Percentiles rank a stretch among this genome's conserved stretches.
Evolutionary conservation across 2,888 invertebrate genomes (phyloP).

Genomic region (Agrochola lota): DNA sequence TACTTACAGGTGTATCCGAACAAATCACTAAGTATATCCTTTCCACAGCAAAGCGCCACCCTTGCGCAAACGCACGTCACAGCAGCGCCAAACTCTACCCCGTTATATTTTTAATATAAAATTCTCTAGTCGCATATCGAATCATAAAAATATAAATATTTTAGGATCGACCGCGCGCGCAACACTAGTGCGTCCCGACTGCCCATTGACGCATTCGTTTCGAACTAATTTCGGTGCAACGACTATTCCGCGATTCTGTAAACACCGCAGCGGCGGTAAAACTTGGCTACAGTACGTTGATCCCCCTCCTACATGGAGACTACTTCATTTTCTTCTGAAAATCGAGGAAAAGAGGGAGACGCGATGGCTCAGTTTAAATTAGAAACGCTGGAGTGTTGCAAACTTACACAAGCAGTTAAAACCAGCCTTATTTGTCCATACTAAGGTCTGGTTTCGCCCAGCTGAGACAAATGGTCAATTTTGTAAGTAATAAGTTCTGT

Average conservation of each 20-base stretch:
- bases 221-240: constrained; percentile 90
- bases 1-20: constrained; percentile 69
- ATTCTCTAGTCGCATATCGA: constrained; percentile 82
- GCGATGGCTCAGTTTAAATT: constrained; percentile 73
- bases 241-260: constrained; percentile 90
- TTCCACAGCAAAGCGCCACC: constrained; percentile 66
- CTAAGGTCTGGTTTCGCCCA: constrained; percentile 68
- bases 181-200: constrained; percentile 80
- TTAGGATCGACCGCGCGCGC: constrained; percentile 83
- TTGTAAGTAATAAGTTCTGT: constrained; percentile 88
- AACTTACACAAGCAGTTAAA: constrained; percentile 64
- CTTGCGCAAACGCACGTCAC: constrained; percentile 81
- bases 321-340: constrained; percentile 67
- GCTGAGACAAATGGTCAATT: constrained; percentile 58
- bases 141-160: constrained; percentile 89
- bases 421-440: constrained; percentile 37
- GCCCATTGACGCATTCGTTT: constrained; percentile 89
- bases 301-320: constrained; percentile 69
- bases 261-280: constrained; percentile 84
- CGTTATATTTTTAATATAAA: constrained; percentile 87
- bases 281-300: constrained; percentile 78
- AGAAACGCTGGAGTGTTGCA: constrained; percentile 74
- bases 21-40: constrained; percentile 66
- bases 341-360: constrained; percentile 69
- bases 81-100: constrained; percentile 75